A percentile compares a stretch with the other conserved stretches of the same genome.
Conservation (phyloP, 2,888 invertebrate species). For the Phalangium opilio region DNA sequence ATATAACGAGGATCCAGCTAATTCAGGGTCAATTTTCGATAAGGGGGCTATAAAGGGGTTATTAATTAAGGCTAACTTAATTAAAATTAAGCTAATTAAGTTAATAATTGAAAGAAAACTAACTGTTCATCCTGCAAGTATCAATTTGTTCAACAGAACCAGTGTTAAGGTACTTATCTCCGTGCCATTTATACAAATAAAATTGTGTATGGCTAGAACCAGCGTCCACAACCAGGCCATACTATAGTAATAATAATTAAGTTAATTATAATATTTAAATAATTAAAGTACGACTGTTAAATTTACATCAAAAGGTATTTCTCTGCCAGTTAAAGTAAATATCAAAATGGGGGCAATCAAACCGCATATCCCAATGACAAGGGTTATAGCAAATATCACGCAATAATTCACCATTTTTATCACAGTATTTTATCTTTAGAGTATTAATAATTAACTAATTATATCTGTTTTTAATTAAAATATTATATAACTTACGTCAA, state of each 20-base stretch:
- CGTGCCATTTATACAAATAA: conserved; percentile 35
- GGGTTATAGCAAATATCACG: conserved; percentile 2
- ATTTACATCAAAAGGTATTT: conserved; percentile 14
- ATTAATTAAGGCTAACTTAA: too few species aligned
- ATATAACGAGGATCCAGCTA: not conserved
- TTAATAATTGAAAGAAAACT: not conserved
- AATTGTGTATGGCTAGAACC: conserved; percentile 37
- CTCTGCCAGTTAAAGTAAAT: conserved; percentile 11
- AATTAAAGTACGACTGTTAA: too few species aligned
- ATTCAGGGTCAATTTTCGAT: too few species aligned
- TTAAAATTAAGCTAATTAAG: too few species aligned
- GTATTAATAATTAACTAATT: too few species aligned
- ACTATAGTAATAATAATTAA: conserved; percentile 26
- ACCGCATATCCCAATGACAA: conserved; percentile 9
- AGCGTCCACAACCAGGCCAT: conserved; percentile 38
- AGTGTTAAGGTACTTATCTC: conserved; percentile 33
- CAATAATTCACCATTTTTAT: too few species aligned
- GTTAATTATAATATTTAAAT: too few species aligned
- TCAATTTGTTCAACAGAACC: conserved; percentile 28
- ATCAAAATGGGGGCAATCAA: conserved; percentile 7
- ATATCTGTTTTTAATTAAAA: too few species aligned
- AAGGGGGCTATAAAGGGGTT: too few species aligned
- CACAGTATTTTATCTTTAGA: too few species aligned
- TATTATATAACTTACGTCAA: too few species aligned
- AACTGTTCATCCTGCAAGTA: conserved; percentile 24